These are phyloP conservation scores for Amphilophus citrinellus DNA, from an alignment of 2,113 vertebrate species.

Conservation along the genomic window DNA sequence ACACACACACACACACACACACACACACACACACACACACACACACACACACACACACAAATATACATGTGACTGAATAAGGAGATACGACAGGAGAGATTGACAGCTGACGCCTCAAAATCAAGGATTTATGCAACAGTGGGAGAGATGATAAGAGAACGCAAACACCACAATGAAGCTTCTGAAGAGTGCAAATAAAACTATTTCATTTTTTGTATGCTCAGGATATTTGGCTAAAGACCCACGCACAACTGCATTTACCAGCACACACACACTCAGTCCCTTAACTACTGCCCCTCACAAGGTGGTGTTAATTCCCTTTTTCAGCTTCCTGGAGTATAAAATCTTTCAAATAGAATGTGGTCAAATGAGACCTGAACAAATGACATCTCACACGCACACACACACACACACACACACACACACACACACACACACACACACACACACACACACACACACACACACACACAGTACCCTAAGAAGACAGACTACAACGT, in stretches of 20 bases:
- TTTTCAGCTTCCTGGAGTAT: conserved; percentile 40
- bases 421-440: background rate
- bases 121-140: background rate
- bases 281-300: no score
- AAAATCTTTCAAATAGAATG: conserved; percentile 16
- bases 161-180: background rate
- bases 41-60: background rate
- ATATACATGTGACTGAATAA: background rate
- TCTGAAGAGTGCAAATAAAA: background rate
- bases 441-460: conserved; percentile 8
- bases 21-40: background rate
- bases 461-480: background rate
- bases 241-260: background rate
- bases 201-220: background rate
- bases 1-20: background rate
- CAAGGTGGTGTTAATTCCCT: conserved; percentile 32
- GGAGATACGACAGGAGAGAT: conserved; percentile 16
- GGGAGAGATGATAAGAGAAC: conserved; percentile 7
- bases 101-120: conserved; percentile 30
- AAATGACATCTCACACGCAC: conserved; percentile 19
- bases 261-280: background rate
- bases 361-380: conserved; percentile 6
- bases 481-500: background rate
- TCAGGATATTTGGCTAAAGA: background rate
- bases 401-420: conserved; percentile 9